phyloP scores from a whole-genome alignment of 2,797 vertebrate genomes.

The Trachops cirrhosus region DNA sequence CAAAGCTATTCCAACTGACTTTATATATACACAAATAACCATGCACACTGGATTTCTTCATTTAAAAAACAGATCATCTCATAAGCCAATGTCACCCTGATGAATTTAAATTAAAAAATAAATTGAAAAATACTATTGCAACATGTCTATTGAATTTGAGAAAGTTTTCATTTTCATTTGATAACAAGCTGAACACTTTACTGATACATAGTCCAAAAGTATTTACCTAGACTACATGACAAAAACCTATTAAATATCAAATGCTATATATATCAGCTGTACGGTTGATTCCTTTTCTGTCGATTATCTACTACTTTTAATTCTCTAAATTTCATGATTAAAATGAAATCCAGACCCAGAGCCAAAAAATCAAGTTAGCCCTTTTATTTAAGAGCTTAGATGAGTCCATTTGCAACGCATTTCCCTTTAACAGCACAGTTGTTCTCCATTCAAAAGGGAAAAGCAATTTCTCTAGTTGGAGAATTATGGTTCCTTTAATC shows the following conservation, averaged over 20 bases:
- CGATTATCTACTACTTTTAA: neutral
- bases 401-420: neutral
- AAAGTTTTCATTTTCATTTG: neutral
- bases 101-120: neutral
- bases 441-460: neutral
- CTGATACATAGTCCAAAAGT: neutral
- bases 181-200: neutral
- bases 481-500: neutral
- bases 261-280: neutral
- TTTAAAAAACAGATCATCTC: neutral
- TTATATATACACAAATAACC: neutral
- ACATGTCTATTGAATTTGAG: neutral
- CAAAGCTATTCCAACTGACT: neutral
- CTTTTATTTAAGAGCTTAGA: slow-evolving; percentile 9
- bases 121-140: neutral
- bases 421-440: slow-evolving; percentile 17
- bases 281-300: neutral
- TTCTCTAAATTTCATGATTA: neutral
- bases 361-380: neutral
- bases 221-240: neutral
- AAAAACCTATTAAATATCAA: neutral
- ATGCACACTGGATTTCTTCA: neutral
- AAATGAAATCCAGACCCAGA: neutral
- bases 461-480: neutral
- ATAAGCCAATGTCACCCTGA: neutral